Percentiles rank a stretch among this genome's conserved stretches.
phyloP scores from a whole-genome alignment of 2,113 vertebrate genomes.

The Tylochromis polylepis region DNA sequence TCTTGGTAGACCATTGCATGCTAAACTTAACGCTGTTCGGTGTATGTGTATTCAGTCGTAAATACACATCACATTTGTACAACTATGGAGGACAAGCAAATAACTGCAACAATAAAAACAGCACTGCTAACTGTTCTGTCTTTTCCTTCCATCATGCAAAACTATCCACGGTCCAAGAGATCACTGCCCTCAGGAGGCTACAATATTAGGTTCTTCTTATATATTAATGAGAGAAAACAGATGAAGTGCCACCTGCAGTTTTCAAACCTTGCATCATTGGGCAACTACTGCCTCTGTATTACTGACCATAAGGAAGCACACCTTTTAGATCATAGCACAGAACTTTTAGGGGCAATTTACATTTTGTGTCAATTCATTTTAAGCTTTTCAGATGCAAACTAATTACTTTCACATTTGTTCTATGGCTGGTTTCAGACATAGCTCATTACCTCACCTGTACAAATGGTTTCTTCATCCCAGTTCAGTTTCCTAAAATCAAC shows the following conservation, averaged over 20 bases:
- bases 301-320: neutral
- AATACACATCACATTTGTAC: neutral
- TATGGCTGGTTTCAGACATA: neutral
- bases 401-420: neutral
- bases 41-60: neutral
- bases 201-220: neutral
- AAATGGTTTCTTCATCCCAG: neutral
- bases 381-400: neutral
- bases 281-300: neutral
- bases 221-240: neutral
- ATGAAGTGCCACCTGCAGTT: neutral
- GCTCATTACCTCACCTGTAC: neutral
- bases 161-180: neutral
- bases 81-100: neutral
- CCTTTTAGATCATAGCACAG: neutral
- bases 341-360: neutral
- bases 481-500: neutral
- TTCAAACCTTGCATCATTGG: neutral
- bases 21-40: neutral
- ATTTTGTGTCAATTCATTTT: neutral
- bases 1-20: neutral
- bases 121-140: neutral
- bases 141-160: neutral
- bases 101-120: neutral
- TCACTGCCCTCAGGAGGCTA: neutral